phyloP scores from a whole-genome alignment of 2,113 vertebrate genomes.

The Hemiscyllium ocellatum region DNA sequence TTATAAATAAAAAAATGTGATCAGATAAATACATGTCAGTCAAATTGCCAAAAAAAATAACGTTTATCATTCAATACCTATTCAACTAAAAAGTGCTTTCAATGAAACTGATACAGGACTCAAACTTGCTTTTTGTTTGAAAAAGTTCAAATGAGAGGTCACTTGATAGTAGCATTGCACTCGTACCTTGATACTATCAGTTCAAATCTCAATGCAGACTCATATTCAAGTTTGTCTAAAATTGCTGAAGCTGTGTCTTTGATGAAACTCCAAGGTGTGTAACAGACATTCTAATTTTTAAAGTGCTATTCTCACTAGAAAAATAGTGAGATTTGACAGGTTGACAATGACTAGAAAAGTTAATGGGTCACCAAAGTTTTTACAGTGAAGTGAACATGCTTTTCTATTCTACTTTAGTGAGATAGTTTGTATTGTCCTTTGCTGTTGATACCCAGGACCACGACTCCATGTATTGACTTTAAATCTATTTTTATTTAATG shows the following conservation, averaged over 20 bases:
- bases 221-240: background rate
- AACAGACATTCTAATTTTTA: background rate
- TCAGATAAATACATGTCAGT: slow-evolving; percentile 2
- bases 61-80: background rate
- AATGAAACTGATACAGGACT: background rate
- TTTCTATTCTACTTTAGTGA: background rate
- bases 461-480: background rate
- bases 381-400: background rate
- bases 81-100: background rate
- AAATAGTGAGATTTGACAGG: background rate
- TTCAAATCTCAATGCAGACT: background rate
- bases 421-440: background rate
- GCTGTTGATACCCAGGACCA: background rate
- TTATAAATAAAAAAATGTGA: background rate
- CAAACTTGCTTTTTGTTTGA: background rate
- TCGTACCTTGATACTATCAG: background rate
- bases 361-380: background rate
- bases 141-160: background rate
- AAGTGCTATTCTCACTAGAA: background rate
- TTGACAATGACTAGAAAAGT: background rate
- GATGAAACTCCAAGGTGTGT: background rate
- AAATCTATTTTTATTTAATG: background rate
- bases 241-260: background rate
- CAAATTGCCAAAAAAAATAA: background rate
- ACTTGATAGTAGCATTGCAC: background rate